phyloP scores from a whole-genome alignment of 1,140 invertebrate species.

The Bradynema listronoti region DNA sequence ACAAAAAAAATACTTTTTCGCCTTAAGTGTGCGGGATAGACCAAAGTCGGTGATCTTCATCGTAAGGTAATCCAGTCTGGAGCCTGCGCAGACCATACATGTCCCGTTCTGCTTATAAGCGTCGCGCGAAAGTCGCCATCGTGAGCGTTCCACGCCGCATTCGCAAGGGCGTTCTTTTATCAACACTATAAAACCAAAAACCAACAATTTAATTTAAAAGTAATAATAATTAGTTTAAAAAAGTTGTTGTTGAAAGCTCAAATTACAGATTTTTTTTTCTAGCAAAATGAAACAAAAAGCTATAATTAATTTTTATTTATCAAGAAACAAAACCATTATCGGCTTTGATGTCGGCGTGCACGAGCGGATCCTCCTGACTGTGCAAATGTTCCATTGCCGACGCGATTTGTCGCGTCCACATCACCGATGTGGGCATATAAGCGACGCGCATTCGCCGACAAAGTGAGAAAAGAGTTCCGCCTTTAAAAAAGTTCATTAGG shows the following conservation, averaged over 20 bases:
- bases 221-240: background rate
- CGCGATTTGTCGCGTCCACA: constrained; percentile 31
- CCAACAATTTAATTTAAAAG: background rate
- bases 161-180: constrained; percentile 27
- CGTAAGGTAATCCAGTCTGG: constrained; percentile 18
- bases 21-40: constrained; percentile 8
- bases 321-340: constrained; percentile 11
- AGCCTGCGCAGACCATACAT: constrained; percentile 15
- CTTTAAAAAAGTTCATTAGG: no score
- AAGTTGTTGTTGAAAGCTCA: constrained; percentile 1
- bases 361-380: constrained; percentile 22
- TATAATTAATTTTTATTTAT: no score
- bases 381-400: constrained; percentile 29
- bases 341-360: constrained; percentile 27
- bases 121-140: constrained; percentile 9
- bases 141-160: constrained; percentile 15
- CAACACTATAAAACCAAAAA: constrained; percentile 22
- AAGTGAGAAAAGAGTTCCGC: constrained; percentile 22
- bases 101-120: background rate
- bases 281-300: background rate
- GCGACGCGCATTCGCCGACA: constrained; percentile 22
- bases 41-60: constrained; percentile 23
- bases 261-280: constrained; percentile 14
- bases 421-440: constrained; percentile 16
- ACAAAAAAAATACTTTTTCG: constrained; percentile 3